These are phyloP conservation scores for Camarhynchus parvulus DNA, from an alignment of 2,113 vertebrate species.

Conservation along the genomic window DNA sequence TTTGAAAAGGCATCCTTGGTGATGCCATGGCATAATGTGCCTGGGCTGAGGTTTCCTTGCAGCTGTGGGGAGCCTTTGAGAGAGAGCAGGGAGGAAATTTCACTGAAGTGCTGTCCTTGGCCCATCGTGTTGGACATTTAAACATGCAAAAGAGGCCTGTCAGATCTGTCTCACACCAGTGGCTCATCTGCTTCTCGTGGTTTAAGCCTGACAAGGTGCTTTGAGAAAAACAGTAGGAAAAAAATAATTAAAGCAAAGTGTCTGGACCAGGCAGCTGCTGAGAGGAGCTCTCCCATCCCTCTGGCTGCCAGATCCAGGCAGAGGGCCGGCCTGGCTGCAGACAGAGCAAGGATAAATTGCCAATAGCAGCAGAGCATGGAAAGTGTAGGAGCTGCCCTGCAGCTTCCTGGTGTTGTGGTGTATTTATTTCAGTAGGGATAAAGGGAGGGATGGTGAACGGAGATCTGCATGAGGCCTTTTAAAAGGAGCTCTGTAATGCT, in stretches of 20 bases:
- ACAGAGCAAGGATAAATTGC: neutral
- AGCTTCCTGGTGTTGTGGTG: rapidly evolving
- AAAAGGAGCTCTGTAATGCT: neutral
- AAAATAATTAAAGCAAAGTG: neutral
- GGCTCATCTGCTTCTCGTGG: neutral
- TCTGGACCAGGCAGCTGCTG: neutral
- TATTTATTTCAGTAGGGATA: neutral
- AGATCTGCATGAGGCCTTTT: neutral
- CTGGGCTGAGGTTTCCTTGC: neutral
- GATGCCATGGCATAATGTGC: neutral
- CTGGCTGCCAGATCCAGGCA: neutral
- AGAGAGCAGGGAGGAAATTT: neutral
- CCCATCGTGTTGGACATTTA: neutral
- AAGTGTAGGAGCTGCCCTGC: neutral
- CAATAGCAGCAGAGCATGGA: neutral
- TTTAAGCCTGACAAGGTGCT: neutral
- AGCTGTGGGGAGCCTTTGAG: neutral
- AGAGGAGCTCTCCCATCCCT: neutral
- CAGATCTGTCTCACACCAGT: neutral
- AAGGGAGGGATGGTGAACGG: neutral
- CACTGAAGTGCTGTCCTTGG: neutral
- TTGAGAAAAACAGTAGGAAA: neutral
- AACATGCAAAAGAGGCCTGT: neutral
- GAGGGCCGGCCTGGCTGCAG: neutral
- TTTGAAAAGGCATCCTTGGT: neutral